Percentiles rank a stretch among this genome's conserved stretches.
Conservation (phyloP, 2,888 invertebrate species). For the Pediacus dermestoides region DNA sequence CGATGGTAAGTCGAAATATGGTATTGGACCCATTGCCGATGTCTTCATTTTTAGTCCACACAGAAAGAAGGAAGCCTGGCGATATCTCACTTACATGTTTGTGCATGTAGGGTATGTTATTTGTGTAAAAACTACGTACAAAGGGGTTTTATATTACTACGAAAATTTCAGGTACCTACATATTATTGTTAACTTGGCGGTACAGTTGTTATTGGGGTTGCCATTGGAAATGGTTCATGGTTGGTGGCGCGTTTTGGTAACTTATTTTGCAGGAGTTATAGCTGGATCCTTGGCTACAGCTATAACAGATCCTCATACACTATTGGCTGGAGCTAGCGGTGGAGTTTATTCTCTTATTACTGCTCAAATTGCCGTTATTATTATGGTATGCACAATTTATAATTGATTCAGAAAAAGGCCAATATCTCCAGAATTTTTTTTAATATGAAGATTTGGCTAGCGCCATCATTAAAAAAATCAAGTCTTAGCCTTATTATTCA, state of each 20-base stretch:
- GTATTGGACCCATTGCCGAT: conserved; percentile 66
- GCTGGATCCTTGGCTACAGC: conserved; percentile 86
- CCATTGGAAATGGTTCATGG: conserved; percentile 96
- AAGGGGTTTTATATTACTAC: background rate
- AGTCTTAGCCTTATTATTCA: too few relatives aligned
- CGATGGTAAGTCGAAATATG: conserved; percentile 39
- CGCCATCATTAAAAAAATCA: too few relatives aligned
- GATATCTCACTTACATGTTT: conserved; percentile 92
- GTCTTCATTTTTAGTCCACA: conserved; percentile 84
- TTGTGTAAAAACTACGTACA: conserved; percentile 36
- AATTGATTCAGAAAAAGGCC: background rate
- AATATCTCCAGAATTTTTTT: conserved; percentile 6
- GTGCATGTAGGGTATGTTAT: conserved; percentile 79
- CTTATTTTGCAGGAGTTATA: conserved; percentile 80
- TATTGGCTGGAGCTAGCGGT: conserved; percentile 89
- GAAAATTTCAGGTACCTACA: conserved; percentile 75
- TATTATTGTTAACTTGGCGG: conserved; percentile 83
- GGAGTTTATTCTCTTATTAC: conserved; percentile 93
- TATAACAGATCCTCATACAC: conserved; percentile 73
- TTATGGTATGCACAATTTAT: conserved; percentile 67
- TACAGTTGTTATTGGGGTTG: conserved; percentile 89
- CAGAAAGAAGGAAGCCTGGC: conserved; percentile 83
- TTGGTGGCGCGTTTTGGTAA: conserved; percentile 88
- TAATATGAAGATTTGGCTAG: too few relatives aligned
- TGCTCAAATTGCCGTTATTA: conserved; percentile 88